Evolutionary conservation across 2,888 invertebrate genomes (phyloP), one percentile per base, ranked within the genome.

Genomic region (Nemotelus nigrinus): DNA sequence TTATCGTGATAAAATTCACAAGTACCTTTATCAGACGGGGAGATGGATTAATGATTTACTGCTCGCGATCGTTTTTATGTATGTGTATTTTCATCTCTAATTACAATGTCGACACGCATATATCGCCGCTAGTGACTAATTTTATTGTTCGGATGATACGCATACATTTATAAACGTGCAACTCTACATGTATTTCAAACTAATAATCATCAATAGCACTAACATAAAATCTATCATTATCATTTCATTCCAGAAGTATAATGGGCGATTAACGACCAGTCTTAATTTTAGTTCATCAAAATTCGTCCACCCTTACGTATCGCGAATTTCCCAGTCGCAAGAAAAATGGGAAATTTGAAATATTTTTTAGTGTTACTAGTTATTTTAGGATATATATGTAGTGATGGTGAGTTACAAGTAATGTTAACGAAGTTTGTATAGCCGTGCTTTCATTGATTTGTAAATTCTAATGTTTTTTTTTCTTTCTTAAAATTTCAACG

Each of bases 41-140:
- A 43, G 70, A 70, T 55, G 47, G 70, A 53, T 70, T 70, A 70
- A 70, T 70, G 53, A 70, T 70, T 70, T 70, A 70, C 55, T 43
- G 25, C 55, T 70, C 3, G 47, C 41, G 55, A 25, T 43, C 43
- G 53, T 43, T 70, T 70, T 53, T 68, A 65, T 70, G 53, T 41
- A 70, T 70, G 53, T 70, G 43, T 10, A 55, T 25, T 45, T 70
- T 47, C 10, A 5, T 60, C 39, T 60, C 25, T 25, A 25, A 25
- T 25, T 25, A 25, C 25, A 25, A 25, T 25, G 25, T 25, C 25
- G 25, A 25, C 25, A 25, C 25, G 25, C 25, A 25, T 25, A 25
- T 25, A 25, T 25, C 25, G 25, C 25, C 0, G 25, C 25, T 25
- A 25, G 25, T 25, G 25, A 25, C 1, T 25, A 0, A 25, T 25